Evolutionary conservation across 1,140 invertebrate species (phyloP).

Genomic region (Adoxophyes honmai): DNA sequence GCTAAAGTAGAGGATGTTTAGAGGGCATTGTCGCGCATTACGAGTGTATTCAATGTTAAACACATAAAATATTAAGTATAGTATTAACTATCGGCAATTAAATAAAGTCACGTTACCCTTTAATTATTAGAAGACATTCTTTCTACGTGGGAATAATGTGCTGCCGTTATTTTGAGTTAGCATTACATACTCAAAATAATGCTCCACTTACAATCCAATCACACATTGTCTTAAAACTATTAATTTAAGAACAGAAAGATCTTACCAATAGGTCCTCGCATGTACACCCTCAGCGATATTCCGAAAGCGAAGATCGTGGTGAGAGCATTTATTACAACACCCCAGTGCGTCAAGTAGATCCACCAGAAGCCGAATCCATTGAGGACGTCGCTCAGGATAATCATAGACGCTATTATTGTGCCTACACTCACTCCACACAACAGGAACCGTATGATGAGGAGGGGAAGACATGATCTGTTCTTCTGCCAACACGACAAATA

Average conservation of each 20-base stretch:
- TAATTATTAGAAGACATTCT: no score
- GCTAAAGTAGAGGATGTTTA: no score
- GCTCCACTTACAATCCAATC: no score
- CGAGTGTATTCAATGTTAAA: no score
- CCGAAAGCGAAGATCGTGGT: constrained; percentile 38
- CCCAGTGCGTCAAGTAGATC: constrained; percentile 63
- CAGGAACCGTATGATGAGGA: constrained; percentile 41
- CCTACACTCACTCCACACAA: constrained; percentile 41
- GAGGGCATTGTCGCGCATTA: no score
- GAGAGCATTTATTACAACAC: constrained; percentile 42
- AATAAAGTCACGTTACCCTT: no score
- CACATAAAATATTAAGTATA: no score
- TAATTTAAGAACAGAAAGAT: no score
- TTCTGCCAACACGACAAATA: constrained; percentile 50
- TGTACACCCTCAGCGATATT: constrained; percentile 37
- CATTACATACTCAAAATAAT: no score
- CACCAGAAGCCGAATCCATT: constrained; percentile 33
- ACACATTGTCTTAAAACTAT: constrained; percentile 9
- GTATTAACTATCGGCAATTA: no score
- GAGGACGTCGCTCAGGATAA: constrained; percentile 20
- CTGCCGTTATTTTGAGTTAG: neutral
- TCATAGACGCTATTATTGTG: constrained; percentile 41
- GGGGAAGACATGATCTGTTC: constrained; percentile 36
- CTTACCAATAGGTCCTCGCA: constrained; percentile 49
- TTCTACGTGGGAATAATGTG: no score